A percentile compares a stretch with the other conserved stretches of the same genome.
These are phyloP conservation scores for Acanthaster planci DNA, from an alignment of 35 echinoderm and acorn worm genomes.

Conservation along the genomic window DNA sequence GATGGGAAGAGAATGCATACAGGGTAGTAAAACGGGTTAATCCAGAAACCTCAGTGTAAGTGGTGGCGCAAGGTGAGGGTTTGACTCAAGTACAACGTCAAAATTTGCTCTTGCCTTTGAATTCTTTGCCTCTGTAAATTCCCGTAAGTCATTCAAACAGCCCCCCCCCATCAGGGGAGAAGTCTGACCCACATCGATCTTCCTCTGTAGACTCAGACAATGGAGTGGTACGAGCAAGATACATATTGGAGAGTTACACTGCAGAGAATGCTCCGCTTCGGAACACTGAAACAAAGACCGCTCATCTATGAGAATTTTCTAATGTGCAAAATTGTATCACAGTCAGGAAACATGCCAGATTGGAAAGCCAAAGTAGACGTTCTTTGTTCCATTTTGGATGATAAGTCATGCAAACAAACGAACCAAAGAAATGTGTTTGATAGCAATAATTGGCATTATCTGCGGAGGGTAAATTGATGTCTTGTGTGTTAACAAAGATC, in stretches of 20 bases:
- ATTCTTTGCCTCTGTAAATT: background rate
- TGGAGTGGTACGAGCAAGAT: background rate
- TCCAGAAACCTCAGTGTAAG: constrained; percentile 34
- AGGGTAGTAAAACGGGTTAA: constrained; percentile 3
- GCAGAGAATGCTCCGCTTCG: background rate
- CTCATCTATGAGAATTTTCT: background rate
- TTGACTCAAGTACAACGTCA: background rate
- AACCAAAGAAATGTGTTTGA: too few species aligned
- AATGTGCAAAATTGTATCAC: background rate
- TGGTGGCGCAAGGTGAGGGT: background rate
- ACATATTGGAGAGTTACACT: background rate
- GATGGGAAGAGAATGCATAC: constrained; percentile 20
- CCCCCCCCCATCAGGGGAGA: background rate
- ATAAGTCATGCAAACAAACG: too few species aligned
- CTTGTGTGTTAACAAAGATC: too few species aligned
- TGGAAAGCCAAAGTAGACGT: background rate
- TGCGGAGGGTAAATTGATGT: too few species aligned
- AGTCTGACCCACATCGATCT: too few species aligned
- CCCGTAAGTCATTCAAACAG: background rate
- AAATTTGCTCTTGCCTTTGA: constrained; percentile 45
- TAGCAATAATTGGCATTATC: too few species aligned
- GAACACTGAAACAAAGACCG: background rate
- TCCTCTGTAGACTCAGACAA: too few species aligned
- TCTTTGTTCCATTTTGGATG: background rate
- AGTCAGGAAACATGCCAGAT: background rate